Evolutionary conservation across 2,797 vertebrate genomes (phyloP).

Genomic region (Pipistrellus nathusii): DNA sequence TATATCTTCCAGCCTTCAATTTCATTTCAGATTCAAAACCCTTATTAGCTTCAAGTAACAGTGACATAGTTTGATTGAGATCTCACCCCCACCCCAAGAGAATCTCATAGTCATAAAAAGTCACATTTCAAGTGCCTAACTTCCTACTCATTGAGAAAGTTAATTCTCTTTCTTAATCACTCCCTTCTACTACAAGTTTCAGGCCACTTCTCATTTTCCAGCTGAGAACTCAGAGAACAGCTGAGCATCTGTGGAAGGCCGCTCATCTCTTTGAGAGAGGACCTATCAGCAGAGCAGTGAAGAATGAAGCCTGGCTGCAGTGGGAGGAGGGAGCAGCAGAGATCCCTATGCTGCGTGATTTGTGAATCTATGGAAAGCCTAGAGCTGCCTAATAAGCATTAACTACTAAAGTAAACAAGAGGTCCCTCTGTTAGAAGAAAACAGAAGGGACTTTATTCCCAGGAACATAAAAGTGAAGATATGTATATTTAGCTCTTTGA

Average conservation of each 20-base stretch:
- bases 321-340: not conserved
- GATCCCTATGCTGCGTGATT: not conserved
- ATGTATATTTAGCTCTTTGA: not conserved
- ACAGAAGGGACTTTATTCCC: not conserved
- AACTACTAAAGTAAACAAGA: not conserved
- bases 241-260: not conserved
- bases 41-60: not conserved
- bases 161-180: conserved; percentile 16
- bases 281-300: not conserved
- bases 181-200: not conserved
- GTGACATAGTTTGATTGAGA: conserved; percentile 5
- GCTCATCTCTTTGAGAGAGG: not conserved
- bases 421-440: not conserved
- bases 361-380: not conserved
- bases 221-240: not conserved
- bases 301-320: not conserved
- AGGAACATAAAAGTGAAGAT: not conserved
- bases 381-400: not conserved
- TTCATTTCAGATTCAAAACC: not conserved
- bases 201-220: not conserved
- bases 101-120: not conserved
- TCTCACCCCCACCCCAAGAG: not conserved
- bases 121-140: not conserved
- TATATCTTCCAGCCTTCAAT: not conserved
- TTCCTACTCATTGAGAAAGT: not conserved